These are phyloP conservation scores for Pachypanchax playfairii DNA, from an alignment of 2,113 vertebrate species.

Conservation along the genomic window DNA sequence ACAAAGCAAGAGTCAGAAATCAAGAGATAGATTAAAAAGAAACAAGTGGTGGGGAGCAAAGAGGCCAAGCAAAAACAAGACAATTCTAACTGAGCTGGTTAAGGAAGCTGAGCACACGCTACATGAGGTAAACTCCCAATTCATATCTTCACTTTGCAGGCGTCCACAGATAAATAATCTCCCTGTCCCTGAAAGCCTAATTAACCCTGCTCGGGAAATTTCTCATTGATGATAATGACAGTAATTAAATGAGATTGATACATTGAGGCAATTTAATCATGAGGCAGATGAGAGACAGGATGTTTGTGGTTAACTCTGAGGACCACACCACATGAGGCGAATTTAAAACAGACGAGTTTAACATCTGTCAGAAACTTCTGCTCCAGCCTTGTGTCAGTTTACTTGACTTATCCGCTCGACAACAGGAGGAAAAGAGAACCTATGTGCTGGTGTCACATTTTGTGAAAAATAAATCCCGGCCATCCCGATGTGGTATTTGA, in stretches of 20 bases:
- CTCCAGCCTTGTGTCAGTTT: slow-evolving; percentile 3
- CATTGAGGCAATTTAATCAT: slow-evolving; percentile 76
- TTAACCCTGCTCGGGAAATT: slow-evolving; percentile 74
- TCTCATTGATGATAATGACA: slow-evolving; percentile 79
- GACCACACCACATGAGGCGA: slow-evolving; percentile 39
- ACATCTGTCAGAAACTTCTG: slow-evolving; percentile 25
- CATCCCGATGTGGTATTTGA: slow-evolving; percentile 1
- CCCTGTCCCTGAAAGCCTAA: slow-evolving; percentile 70
- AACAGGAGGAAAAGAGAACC: background rate
- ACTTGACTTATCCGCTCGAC: slow-evolving; percentile 4
- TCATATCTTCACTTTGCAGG: slow-evolving; percentile 67
- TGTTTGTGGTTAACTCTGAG: slow-evolving; percentile 45
- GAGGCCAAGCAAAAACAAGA: slow-evolving; percentile 10
- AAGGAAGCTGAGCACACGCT: slow-evolving; percentile 29
- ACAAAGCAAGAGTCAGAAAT: slow-evolving; percentile 21
- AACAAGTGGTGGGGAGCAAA: slow-evolving; percentile 1
- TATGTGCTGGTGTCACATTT: background rate
- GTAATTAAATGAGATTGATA: slow-evolving; percentile 79
- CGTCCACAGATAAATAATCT: slow-evolving; percentile 68
- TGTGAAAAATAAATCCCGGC: slow-evolving; percentile 3
- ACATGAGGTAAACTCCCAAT: slow-evolving; percentile 47
- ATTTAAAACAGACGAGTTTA: slow-evolving; percentile 16
- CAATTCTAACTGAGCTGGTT: slow-evolving; percentile 14
- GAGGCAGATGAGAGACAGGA: slow-evolving; percentile 60
- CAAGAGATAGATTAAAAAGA: slow-evolving; percentile 7